Base-by-base conservation (phyloP, 1,140 invertebrate genomes). In the Drosophila malerkotliana region DNA sequence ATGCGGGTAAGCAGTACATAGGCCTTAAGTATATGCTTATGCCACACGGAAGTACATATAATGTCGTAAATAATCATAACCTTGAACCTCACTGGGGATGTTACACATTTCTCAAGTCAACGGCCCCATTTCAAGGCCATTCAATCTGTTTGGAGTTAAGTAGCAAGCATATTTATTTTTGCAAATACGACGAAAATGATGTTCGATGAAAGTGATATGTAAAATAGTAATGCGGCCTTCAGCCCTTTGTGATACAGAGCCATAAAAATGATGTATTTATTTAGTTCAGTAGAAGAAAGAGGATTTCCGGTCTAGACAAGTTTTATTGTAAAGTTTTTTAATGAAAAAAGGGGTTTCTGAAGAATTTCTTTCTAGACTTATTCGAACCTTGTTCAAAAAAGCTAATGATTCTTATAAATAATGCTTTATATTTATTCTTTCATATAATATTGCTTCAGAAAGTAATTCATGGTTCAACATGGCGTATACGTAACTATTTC, bases 51-150 rank as follows among this genome's bases (percentile, higher is more conserved):
- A 56, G 60, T 60, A 60, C 32, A 73, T 62, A 57, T 48, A 62
- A 64, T 75, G 51, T 52, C 45, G 64, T 66, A 75, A 54, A 75
- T 66, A 66, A 56, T 75, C 72, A 75, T 64, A 75, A 75, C 72
- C 72, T 75, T 75, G 72, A 75, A 75, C 71, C 54, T 74, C 59
- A 47, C 24, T 45, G 41, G 37, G 60, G 47, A 73, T 73, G 71
- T 72, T 62, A 73, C 58, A 73, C 61, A 74, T 74, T 41, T 48
- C 55, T 44, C 39, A 61, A 47, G 72, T 34, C 47, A 74, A 74
- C 26, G 39, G 54, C 60, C 49, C 12, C n/a, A 8, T 8, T 68
- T 69, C 62, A 48, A 56, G 51, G 49, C 32, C 62, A 68, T 14
- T 6, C 18, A 44, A 52, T 12, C 45, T 44, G 18, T 9, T 14